Conservation (phyloP, 2,113 vertebrate species). For the Crotalus tigris region DNA sequence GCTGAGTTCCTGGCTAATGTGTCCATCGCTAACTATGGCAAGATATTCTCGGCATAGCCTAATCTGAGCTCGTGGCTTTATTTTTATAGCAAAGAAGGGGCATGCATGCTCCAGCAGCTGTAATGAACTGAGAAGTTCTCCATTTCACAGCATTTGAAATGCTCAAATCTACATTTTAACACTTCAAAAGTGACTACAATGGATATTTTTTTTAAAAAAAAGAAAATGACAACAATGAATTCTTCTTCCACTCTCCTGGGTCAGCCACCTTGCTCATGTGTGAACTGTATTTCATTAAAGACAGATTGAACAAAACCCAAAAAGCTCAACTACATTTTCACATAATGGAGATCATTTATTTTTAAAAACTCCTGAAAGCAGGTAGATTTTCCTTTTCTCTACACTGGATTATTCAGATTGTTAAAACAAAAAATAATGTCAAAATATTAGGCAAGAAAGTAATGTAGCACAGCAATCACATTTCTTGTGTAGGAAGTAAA, state of each 20-base stretch:
- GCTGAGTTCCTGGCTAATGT: neutral
- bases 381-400: neutral
- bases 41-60: neutral
- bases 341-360: neutral
- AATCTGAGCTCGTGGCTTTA: neutral
- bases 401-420: neutral
- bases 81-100: constrained; percentile 1
- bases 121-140: constrained; percentile 8
- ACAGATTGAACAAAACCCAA: neutral
- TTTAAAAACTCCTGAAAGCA: neutral
- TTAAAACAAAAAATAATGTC: neutral
- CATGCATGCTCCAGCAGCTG: neutral
- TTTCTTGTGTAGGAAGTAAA: neutral
- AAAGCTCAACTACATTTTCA: neutral
- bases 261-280: constrained; percentile 9
- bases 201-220: neutral
- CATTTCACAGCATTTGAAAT: constrained; percentile 7
- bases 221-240: neutral
- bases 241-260: constrained; percentile 3
- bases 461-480: neutral
- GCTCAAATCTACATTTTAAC: constrained; percentile 16
- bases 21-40: constrained; percentile 2
- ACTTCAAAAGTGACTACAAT: constrained; percentile 13
- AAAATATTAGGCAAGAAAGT: neutral
- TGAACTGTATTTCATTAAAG: neutral